phyloP scores from a whole-genome alignment of 2,888 invertebrate genomes.

The Tenthredo scrophulariae region DNA sequence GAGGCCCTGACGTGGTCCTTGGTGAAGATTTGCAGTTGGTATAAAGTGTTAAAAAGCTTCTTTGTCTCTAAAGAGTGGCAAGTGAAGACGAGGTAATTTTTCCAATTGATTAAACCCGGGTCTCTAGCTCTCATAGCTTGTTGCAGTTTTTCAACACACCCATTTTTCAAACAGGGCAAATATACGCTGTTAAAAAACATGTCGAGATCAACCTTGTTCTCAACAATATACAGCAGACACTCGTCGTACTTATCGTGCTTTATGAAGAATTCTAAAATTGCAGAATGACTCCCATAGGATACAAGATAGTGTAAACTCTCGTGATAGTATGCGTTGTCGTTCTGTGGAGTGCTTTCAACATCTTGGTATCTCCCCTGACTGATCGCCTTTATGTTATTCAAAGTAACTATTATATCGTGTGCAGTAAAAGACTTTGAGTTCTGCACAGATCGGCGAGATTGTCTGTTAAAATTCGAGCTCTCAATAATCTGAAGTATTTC shows the following conservation, averaged over 20 bases:
- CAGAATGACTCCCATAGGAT: constrained; percentile 88
- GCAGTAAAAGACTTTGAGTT: constrained; percentile 79
- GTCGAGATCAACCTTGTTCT: constrained; percentile 85
- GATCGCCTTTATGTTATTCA: constrained; percentile 78
- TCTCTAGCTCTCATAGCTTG: constrained; percentile 85
- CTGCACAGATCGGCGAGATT: not conserved
- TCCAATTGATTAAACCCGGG: constrained; percentile 85
- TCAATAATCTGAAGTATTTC: constrained; percentile 87
- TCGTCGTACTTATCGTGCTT: constrained; percentile 85
- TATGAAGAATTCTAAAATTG: constrained; percentile 88
- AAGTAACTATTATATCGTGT: constrained; percentile 77
- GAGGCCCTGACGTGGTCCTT: constrained; percentile 88
- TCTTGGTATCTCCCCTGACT: constrained; percentile 74
- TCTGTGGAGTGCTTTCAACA: constrained; percentile 59
- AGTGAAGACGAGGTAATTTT: constrained; percentile 85
- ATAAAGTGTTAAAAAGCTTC: constrained; percentile 85
- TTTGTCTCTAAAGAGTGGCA: constrained; percentile 87
- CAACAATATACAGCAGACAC: constrained; percentile 85
- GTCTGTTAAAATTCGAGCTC: constrained; percentile 67
- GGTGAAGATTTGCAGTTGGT: constrained; percentile 86
- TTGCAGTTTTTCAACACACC: constrained; percentile 82
- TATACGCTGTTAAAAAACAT: constrained; percentile 87
- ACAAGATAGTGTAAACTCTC: constrained; percentile 91
- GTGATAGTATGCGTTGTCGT: constrained; percentile 77
- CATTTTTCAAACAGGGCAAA: constrained; percentile 84